These are phyloP conservation scores for Acridotheres tristis DNA, from an alignment of 2,797 vertebrate species.

Conservation along the genomic window DNA sequence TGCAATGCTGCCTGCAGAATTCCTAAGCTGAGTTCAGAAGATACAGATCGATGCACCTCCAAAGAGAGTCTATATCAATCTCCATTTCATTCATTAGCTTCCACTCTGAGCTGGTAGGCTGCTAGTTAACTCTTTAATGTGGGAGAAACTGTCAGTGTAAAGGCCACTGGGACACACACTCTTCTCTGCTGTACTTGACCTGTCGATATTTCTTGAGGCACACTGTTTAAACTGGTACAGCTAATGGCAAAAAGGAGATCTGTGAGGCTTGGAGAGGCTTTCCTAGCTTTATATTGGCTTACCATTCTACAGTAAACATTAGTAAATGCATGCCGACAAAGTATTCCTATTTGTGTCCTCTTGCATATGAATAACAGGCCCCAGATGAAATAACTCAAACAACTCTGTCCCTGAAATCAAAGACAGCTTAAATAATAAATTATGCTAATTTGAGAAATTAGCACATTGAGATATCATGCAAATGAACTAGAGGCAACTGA, in stretches of 20 bases:
- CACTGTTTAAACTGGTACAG: slow-evolving; percentile 77
- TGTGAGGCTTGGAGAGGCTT: slow-evolving; percentile 71
- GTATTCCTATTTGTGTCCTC: slow-evolving; percentile 53
- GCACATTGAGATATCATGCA: slow-evolving; percentile 56
- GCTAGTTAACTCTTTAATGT: slow-evolving; percentile 87
- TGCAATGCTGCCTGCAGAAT: slow-evolving; percentile 81
- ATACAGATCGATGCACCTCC: slow-evolving; percentile 85
- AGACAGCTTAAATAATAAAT: slow-evolving; percentile 71
- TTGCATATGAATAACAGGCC: slow-evolving; percentile 48
- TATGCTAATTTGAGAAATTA: slow-evolving; percentile 54
- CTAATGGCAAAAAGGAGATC: slow-evolving; percentile 79
- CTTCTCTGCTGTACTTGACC: slow-evolving; percentile 80
- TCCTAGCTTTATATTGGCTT: slow-evolving; percentile 74
- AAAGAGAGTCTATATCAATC: slow-evolving; percentile 85
- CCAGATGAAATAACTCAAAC: slow-evolving; percentile 67
- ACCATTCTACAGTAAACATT: slow-evolving; percentile 70
- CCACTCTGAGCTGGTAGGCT: slow-evolving; percentile 77
- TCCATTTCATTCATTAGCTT: slow-evolving; percentile 87
- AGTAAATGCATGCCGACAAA: slow-evolving; percentile 68
- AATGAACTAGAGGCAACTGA: slow-evolving; percentile 35
- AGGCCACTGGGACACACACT: slow-evolving; percentile 78
- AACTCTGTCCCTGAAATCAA: slow-evolving; percentile 62
- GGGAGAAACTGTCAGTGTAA: slow-evolving; percentile 81
- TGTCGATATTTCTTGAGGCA: slow-evolving; percentile 81
- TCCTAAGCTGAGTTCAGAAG: slow-evolving; percentile 82